Evolutionary conservation across 2,888 invertebrate genomes (phyloP), one percentile per base, ranked within the genome.

Genomic region (Parnassius apollo): DNA sequence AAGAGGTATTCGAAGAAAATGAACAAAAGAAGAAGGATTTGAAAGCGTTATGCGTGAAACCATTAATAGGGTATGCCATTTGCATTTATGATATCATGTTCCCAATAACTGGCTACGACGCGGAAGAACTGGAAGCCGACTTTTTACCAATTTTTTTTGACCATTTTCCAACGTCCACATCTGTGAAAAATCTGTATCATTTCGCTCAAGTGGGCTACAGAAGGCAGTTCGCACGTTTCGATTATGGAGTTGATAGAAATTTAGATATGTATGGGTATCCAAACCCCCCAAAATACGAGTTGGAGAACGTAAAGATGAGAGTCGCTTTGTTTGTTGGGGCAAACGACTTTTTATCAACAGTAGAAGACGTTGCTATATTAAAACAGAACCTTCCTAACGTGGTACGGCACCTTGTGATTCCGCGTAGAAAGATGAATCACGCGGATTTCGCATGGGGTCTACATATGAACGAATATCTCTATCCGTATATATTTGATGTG

Each of bases 101-200:
- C 10, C 44, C 61, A 1, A 22, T 64, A 10, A n/a, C 4, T 1
- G 75, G 75, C 1, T 63, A 52, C 18, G 71, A 75, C 57, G 56
- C 62, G 0, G 64, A 68, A 4, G 68, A 72, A 35, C 58, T 76
- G 2, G 74, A 55, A 72, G 69, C 65, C 0, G 67, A 70, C 0
- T 73, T 75, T 25, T 64, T 73, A 1, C 66, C 68, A 1, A 56
- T 69, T 1, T 42, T 69, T 2, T 57, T 74, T 12, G 69, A 64
- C 1, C 73, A 78, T 52, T 76, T 68, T 57, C 78, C 77, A 0
- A 66, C 64, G 0, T 73, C 74, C 0, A 72, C 73, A 9, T 76
- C 78, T 0, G 68, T 68, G 58, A 79, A 76, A 61, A 75, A 75
- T 35, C 45, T 78, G 2, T 44, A 70, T 4, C 78, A 80, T 68